Evolutionary conservation across 2,797 vertebrate genomes (phyloP), one percentile per base, ranked within the genome.

Genomic region (Macroramphosus scolopax): DNA sequence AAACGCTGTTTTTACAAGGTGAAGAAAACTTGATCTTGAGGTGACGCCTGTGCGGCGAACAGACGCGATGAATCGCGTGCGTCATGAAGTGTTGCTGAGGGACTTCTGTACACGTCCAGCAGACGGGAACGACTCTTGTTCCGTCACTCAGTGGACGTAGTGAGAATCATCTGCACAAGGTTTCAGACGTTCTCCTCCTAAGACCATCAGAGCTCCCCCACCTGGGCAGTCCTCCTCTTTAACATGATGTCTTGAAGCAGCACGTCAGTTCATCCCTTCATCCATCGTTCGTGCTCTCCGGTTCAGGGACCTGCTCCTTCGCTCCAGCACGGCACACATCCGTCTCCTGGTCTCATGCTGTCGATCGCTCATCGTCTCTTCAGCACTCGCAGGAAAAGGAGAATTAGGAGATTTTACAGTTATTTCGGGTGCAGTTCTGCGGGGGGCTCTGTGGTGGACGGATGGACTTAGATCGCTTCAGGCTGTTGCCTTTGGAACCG

Each of bases 341-440:
- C 2, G 8, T 45, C 42, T 42, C 42, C 53, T 17, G 46, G 0
- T n/a, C n/a, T n/a, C n/a, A n/a, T n/a, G n/a, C n/a, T n/a, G n/a
- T n/a, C n/a, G n/a, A n/a, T n/a, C n/a, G n/a, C n/a, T n/a, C 1
- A 2, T 15, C n/a, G 49, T 25, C 28, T 24, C 17, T 1, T 20
- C 17, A 18, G 4, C 1, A 8, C 18, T 22, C 3, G 5, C 5
- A n/a, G 34, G 34, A 12, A n/a, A n/a, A n/a, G 18, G 14, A 26
- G 24, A 8, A 28, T 93, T 98, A 98, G 77, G 96, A 97, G 81
- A 98, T 98, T 79, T 98, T 98, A 81, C 96, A 98, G 92, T 98
- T 98, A 80, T 45, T 84, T 91, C 85, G 82, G 22, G 82, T 87
- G 77, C 85, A 98, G 94, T 96, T 97, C 93, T 97, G 96, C 8